Conservation (phyloP, 2,888 invertebrate genomes). For the Pharmacophagus antenor region DNA sequence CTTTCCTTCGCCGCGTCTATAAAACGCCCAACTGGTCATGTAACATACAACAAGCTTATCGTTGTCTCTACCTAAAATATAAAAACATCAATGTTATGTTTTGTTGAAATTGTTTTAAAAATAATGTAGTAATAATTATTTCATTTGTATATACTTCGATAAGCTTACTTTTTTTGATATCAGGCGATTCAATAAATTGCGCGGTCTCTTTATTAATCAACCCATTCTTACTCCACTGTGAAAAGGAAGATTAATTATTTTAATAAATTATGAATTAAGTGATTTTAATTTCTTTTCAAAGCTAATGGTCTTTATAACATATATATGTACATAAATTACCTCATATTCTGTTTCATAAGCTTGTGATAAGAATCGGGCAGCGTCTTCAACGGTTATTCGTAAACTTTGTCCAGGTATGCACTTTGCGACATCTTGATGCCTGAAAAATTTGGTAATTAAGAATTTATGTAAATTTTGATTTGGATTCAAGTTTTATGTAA, state of each 20-base stretch:
- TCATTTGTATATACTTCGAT: neutral
- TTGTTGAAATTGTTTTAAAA: neutral
- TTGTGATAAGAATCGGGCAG: conserved; percentile 60
- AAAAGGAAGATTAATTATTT: neutral
- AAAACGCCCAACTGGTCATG: conserved; percentile 94
- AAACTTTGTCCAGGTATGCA: conserved; percentile 82
- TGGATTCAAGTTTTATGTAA: too few species aligned
- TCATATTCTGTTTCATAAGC: conserved; percentile 70
- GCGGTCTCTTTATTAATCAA: conserved; percentile 42
- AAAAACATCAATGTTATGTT: neutral
- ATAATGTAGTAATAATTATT: neutral
- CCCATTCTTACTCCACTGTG: conserved; percentile 39
- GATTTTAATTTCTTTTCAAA: neutral
- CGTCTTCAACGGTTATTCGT: conserved; percentile 69
- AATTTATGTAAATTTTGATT: too few species aligned
- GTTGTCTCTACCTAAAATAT: conserved; percentile 55
- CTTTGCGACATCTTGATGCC: conserved; percentile 72
- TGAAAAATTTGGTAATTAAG: conserved; percentile 35
- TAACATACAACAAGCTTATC: conserved; percentile 88
- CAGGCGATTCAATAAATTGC: conserved; percentile 41
- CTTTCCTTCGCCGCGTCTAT: conserved; percentile 89
- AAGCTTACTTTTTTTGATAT: conserved; percentile 55
- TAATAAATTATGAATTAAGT: neutral
- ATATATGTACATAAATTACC: conserved; percentile 42
- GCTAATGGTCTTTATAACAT: neutral